Base-by-base conservation (phyloP, 2,888 invertebrate genomes). In the Plagiodera versicolora region DNA sequence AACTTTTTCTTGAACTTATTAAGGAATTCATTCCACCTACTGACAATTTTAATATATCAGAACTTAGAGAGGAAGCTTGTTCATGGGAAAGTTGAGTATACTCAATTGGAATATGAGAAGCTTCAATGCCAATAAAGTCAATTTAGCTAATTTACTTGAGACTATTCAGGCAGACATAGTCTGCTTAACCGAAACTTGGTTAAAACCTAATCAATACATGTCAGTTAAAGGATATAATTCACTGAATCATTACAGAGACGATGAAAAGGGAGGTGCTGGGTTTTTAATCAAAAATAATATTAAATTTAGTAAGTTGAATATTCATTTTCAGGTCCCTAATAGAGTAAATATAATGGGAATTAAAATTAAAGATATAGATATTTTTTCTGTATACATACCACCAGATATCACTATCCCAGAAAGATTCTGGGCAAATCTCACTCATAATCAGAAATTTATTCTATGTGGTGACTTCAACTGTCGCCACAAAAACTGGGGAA, bases 231-330 rank as follows among this genome's bases (percentile, higher is more conserved):
- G 50, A 32, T 50, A 50, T n/a, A 16, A 30, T 11, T 11, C 32
- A 11, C 6, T 32, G 5, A 6, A 18, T 6, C 32, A 50, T n/a
- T n/a, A 50, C 50, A 50, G 50, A 10, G 50, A 32, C 18, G 50
- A 50, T 32, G 50, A 32, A 50, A 49, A 50, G 50, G 32, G 50
- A 18, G 50, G 50, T 32, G 16, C 50, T 32, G 50, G 50, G 32
- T 32, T 50, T 32, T 32, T 50, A 1, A 19, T 50, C 11, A 50
- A 50, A 32, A 30, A 32, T 4, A 11, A 0, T 16, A 19, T 50
- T 32, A 16, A 19, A 8, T 50, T 10, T 17, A 50, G 17, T 5
- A 50, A 11, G 10, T 9, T 50, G 3, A 3, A 17, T 8, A 18
- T 50, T 18, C 30, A 46, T 18, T 18, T 46, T 3, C 46, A 46